These are phyloP conservation scores for Oncopeltus fasciatus DNA, from an alignment of 1,140 invertebrate genomes.

Conservation along the genomic window DNA sequence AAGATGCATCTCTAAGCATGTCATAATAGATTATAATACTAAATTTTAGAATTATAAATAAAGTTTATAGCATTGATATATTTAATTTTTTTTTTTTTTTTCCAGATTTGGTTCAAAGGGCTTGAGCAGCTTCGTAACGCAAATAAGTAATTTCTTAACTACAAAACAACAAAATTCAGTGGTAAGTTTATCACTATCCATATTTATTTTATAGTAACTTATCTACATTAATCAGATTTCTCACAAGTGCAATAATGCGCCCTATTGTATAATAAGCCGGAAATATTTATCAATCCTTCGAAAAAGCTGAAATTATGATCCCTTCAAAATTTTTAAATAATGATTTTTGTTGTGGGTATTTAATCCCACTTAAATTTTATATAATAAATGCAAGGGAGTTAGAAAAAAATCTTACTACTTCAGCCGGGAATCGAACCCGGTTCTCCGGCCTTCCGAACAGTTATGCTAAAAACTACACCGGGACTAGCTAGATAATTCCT, in stretches of 20 bases:
- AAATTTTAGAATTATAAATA: neutral
- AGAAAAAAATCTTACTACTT: too few relatives aligned
- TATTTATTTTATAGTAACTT: neutral
- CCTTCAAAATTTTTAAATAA: neutral
- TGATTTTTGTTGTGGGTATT: neutral
- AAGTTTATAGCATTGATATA: neutral
- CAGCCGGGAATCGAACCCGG: too few relatives aligned
- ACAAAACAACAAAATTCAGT: neutral
- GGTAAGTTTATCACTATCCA: neutral
- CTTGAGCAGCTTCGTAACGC: neutral
- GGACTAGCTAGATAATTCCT: too few relatives aligned
- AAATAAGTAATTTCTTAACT: neutral
- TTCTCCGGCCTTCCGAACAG: neutral
- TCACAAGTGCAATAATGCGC: too few relatives aligned
- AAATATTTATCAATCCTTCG: neutral
- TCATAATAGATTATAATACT: too few relatives aligned
- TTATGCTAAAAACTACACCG: too few relatives aligned
- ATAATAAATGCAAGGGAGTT: too few relatives aligned
- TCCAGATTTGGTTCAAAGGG: neutral
- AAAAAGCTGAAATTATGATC: neutral
- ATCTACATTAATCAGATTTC: neutral
- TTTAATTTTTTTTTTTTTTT: neutral
- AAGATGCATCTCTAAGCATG: too few relatives aligned
- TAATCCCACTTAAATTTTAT: too few relatives aligned
- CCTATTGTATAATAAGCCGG: too few relatives aligned